Evolutionary conservation across 1,140 invertebrate genomes (phyloP).

Genomic region (Drosophila pectinifera): DNA sequence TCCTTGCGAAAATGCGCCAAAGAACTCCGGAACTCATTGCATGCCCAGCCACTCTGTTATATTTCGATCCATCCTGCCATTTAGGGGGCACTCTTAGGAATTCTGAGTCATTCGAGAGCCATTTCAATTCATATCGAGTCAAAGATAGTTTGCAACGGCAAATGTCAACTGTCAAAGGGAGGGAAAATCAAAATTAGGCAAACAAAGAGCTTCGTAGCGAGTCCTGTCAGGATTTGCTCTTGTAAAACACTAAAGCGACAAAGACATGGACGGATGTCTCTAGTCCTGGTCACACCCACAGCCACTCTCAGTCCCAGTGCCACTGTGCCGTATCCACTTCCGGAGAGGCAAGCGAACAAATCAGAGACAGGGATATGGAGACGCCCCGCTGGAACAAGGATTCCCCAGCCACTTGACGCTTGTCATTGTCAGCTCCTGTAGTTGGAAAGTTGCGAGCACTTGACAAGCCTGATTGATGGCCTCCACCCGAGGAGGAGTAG

Average conservation of each 20-base stretch:
- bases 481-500: slow-evolving; percentile 13
- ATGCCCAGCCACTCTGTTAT: slow-evolving; percentile 2
- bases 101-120: slow-evolving; percentile 5
- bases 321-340: slow-evolving; percentile 1
- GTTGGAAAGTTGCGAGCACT: slow-evolving; percentile 73
- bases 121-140: slow-evolving; percentile 56
- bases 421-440: slow-evolving; percentile 78
- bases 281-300: slow-evolving; percentile 2
- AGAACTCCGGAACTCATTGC: slow-evolving; percentile 20
- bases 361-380: slow-evolving; percentile 14
- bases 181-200: slow-evolving; percentile 70
- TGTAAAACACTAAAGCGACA: slow-evolving; percentile 74
- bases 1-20: slow-evolving; percentile 33
- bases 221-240: slow-evolving; percentile 68
- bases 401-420: slow-evolving; percentile 63
- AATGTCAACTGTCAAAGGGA: slow-evolving; percentile 75
- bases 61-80: slow-evolving; percentile 10
- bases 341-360: slow-evolving; percentile 4
- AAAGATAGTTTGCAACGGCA: slow-evolving; percentile 63
- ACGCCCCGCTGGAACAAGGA: slow-evolving; percentile 36
- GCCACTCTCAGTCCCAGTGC: slow-evolving; percentile 12
- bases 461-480: slow-evolving; percentile 78
- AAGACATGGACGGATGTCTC: background rate
- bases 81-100: slow-evolving; percentile 7
- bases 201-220: slow-evolving; percentile 59